Evolutionary conservation across 1,140 invertebrate species (phyloP).

Genomic region (Aphidius ervi): DNA sequence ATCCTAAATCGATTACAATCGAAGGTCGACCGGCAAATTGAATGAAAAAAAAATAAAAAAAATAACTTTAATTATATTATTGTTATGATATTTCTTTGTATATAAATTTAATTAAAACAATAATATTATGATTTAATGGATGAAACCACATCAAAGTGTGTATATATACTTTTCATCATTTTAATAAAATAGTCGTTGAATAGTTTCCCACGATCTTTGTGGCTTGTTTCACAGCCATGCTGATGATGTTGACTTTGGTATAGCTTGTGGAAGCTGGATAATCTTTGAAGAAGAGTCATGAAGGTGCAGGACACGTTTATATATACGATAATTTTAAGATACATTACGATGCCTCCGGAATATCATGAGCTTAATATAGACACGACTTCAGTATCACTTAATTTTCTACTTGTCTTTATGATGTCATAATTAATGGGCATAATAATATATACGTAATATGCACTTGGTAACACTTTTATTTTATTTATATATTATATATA

Average conservation of each 20-base stretch:
- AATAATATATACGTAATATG: too few relatives aligned
- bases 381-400: too few relatives aligned
- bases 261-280: slow-evolving; percentile 19
- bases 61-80: too few relatives aligned
- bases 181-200: not conserved
- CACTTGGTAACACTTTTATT: too few relatives aligned
- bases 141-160: not conserved
- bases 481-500: too few relatives aligned
- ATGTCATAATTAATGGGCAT: too few relatives aligned
- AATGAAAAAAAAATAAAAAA: too few relatives aligned
- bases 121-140: not conserved
- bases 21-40: too few relatives aligned
- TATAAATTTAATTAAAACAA: too few relatives aligned
- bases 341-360: slow-evolving; percentile 6
- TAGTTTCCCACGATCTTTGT: slow-evolving; percentile 21
- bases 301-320: slow-evolving; percentile 18
- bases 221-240: slow-evolving; percentile 12
- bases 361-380: not conserved
- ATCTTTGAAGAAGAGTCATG: not conserved
- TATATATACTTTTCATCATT: not conserved
- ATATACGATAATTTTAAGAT: slow-evolving; percentile 18
- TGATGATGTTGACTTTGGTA: not conserved
- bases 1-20: too few relatives aligned
- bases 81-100: too few relatives aligned
- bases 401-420: too few relatives aligned